phyloP scores from a whole-genome alignment of 2,888 invertebrate genomes.

The Rutpela maculata region DNA sequence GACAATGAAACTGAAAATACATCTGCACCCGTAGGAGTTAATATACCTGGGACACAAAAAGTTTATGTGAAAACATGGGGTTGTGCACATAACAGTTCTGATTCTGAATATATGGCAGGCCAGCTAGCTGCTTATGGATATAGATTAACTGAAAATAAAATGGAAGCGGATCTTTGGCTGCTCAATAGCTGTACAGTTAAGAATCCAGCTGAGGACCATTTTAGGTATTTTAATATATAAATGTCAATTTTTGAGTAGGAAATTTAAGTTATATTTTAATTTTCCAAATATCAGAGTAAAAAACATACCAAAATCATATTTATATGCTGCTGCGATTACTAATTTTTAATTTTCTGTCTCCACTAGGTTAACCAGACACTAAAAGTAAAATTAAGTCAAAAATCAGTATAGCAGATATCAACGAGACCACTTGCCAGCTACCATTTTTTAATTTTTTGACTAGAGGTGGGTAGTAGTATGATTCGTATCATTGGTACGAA shows the following conservation, averaged over 20 bases:
- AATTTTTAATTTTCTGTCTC: background rate
- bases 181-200: conserved; percentile 99
- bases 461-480: no score
- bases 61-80: conserved; percentile 97
- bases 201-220: conserved; percentile 96
- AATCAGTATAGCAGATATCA: no score
- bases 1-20: conserved; percentile 44
- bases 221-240: conserved; percentile 76
- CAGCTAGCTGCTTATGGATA: conserved; percentile 93
- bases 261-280: no score
- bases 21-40: conserved; percentile 61
- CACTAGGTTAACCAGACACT: no score
- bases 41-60: conserved; percentile 83
- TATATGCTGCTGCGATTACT: background rate
- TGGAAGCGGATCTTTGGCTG: conserved; percentile 93
- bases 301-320: no score
- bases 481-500: no score
- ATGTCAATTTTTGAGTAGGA: background rate
- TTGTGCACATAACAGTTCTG: conserved; percentile 97
- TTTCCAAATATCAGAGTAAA: no score
- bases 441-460: no score
- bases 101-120: conserved; percentile 99
- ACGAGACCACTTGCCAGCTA: no score
- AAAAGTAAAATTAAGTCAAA: no score
- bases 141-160: conserved; percentile 86